Conservation (phyloP, 2,113 vertebrate species). For the Marcusenius ussheri region DNA sequence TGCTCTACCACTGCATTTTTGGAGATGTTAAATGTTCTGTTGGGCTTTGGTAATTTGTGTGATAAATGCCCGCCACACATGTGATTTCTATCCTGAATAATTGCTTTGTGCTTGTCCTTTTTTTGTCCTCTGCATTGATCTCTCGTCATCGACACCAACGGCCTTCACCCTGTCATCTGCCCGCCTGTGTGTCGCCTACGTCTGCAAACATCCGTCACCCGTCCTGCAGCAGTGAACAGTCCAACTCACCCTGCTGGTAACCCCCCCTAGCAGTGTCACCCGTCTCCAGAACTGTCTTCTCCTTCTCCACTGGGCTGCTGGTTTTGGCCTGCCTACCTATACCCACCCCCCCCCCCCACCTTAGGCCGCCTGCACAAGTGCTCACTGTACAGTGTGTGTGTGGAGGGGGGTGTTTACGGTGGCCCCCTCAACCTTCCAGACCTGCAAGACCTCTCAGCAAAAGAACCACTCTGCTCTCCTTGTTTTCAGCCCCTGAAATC, state of each 20-base stretch:
- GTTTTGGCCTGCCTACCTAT: background rate
- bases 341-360: background rate
- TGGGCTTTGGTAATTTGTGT: background rate
- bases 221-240: conserved; percentile 24
- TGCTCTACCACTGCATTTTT: background rate
- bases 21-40: background rate
- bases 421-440: background rate
- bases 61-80: conserved; percentile 35
- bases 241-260: background rate
- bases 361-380: background rate
- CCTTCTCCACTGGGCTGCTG: background rate
- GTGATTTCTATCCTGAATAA: conserved; percentile 62
- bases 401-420: background rate
- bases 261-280: background rate
- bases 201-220: conserved; percentile 20
- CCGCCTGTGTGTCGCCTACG: conserved; percentile 39
- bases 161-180: conserved; percentile 35
- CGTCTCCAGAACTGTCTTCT: conserved; percentile 4
- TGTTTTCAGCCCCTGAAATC: conserved; percentile 38
- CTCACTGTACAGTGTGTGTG: background rate
- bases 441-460: conserved; percentile 17
- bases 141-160: conserved; percentile 25
- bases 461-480: conserved; percentile 38
- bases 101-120: conserved; percentile 48
- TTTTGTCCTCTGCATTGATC: conserved; percentile 58